phyloP scores from a whole-genome alignment of 2,113 vertebrate species.

The Erythrocercus mccallii region DNA sequence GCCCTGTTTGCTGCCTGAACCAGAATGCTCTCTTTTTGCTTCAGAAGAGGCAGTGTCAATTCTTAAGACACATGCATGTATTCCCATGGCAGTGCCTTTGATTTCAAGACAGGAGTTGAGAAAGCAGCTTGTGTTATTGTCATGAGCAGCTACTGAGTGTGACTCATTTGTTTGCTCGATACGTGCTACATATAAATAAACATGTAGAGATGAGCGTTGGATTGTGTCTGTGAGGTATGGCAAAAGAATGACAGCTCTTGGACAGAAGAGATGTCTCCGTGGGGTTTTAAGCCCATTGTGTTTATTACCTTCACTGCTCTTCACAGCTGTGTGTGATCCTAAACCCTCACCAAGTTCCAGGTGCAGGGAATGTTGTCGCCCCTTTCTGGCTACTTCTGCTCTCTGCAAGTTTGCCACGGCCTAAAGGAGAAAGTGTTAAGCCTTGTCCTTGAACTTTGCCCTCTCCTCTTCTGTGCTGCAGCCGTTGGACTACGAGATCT shows the following conservation, averaged over 20 bases:
- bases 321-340: neutral
- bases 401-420: neutral
- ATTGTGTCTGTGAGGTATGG: neutral
- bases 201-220: neutral
- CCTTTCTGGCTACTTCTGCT: neutral
- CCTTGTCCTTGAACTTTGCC: neutral
- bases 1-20: neutral
- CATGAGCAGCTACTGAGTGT: neutral
- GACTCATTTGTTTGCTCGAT: neutral
- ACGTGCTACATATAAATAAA: neutral
- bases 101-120: neutral
- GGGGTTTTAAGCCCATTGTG: neutral
- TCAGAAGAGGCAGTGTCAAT: neutral
- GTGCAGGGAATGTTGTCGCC: too few species aligned
- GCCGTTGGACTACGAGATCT: constrained; percentile 92
- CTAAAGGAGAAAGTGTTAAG: neutral
- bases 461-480: constrained; percentile 39
- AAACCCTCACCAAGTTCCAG: neutral
- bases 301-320: neutral
- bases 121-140: neutral
- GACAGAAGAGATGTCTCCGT: neutral
- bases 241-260: neutral
- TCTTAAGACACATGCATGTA: neutral
- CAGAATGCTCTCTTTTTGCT: neutral
- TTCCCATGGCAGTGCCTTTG: neutral